These are phyloP conservation scores for Enteromius fasciolatus DNA, from an alignment of 2,797 vertebrate species.

Conservation along the genomic window DNA sequence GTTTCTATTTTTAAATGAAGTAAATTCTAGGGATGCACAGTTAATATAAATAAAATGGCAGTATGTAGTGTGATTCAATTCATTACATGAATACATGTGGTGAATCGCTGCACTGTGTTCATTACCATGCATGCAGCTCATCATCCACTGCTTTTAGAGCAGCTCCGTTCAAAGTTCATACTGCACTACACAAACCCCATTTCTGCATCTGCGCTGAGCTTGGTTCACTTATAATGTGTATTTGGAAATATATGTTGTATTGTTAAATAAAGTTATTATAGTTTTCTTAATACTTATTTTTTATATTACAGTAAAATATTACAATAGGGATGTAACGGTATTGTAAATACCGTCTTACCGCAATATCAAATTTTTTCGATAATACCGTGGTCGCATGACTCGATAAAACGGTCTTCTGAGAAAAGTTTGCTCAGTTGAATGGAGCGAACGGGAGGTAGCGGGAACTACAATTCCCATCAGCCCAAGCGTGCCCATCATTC, in stretches of 20 bases:
- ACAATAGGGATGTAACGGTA: too few species aligned
- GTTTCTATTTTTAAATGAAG: background rate
- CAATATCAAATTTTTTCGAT: too few species aligned
- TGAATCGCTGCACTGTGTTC: too few species aligned
- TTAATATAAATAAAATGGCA: background rate
- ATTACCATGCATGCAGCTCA: background rate
- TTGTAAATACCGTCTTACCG: too few species aligned
- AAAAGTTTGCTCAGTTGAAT: too few species aligned
- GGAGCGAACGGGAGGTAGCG: too few species aligned
- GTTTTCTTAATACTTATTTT: background rate
- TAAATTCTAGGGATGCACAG: background rate
- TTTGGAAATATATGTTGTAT: background rate
- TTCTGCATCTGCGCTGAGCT: slow-evolving; percentile 5
- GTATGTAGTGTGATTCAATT: background rate
- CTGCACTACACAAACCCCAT: background rate
- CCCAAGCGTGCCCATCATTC: too few species aligned
- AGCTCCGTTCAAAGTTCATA: too few species aligned
- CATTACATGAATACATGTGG: background rate
- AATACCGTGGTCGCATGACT: too few species aligned
- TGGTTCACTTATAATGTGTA: background rate
- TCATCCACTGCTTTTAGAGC: background rate
- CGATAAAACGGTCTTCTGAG: too few species aligned
- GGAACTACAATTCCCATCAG: too few species aligned
- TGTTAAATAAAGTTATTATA: background rate
- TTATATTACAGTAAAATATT: background rate